Evolutionary conservation across 2,888 invertebrate genomes (phyloP), one percentile per base, ranked within the genome.

Genomic region (Biston betularia): DNA sequence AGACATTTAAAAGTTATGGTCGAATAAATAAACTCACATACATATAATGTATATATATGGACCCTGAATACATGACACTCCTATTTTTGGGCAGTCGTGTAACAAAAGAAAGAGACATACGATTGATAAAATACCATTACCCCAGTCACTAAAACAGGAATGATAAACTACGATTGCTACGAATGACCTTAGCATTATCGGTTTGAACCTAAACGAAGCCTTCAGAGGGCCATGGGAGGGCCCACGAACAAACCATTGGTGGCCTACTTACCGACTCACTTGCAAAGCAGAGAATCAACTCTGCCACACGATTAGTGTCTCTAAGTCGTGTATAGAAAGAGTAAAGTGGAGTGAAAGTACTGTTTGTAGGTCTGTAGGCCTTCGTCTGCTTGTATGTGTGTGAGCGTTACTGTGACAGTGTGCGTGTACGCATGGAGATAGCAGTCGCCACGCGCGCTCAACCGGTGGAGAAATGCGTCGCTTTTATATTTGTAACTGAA

Each of bases 291-390:
- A 72, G 61, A 63, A 53, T 68, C 64, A 69, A 14, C 33, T 14
- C 12, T 53, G 11, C 44, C 72, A 77, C 72, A 66, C 75, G 45
- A 85, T 79, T 78, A 77, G 79, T 50, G 52, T 66, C 75, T 76
- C 72, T 89, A 87, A 77, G 63, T 48, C 61, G 66, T 75, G 55
- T 65, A 63, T 12, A 34, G 70, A 79, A 86, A 78, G 81, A 70
- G 68, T 68, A 69, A 65, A 69, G 73, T 75, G 75, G 73, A 81
- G 84, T 83, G 89, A 89, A 89, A 88, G 88, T 83, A 79, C 68
- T 69, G 84, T 89, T 91, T 89, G 90, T 93, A 91, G 93, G 93
- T 93, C 93, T 93, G 86, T 92, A 92, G 93, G 93, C 91, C 90
- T 90, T 84, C 35, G 33, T 44, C 69, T 77, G 74, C 71, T 74